Conservation (phyloP, 1,140 invertebrate genomes). For the Odontomachus brunneus region DNA sequence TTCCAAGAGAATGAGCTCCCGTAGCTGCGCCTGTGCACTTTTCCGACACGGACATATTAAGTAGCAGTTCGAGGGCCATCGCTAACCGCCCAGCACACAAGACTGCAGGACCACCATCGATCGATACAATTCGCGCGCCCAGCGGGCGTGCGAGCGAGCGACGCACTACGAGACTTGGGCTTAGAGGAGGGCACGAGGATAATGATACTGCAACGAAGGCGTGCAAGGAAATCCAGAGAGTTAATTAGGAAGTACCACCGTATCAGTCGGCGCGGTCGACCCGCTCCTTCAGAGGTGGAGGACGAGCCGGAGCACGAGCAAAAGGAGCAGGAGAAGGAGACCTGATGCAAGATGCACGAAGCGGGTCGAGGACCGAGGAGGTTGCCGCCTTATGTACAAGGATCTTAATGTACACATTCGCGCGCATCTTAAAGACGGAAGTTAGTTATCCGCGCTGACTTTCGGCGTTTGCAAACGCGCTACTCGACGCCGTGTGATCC, state of each 20-base stretch:
- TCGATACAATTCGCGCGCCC: constrained; percentile 37
- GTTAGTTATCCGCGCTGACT: constrained; percentile 66
- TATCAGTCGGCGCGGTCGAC: constrained; percentile 67
- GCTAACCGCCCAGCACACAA: not conserved
- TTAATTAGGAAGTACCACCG: constrained; percentile 73
- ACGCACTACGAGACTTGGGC: constrained; percentile 30
- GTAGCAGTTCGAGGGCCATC: not conserved
- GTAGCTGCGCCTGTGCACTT: not conserved
- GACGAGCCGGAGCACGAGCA: not conserved
- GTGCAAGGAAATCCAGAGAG: constrained; percentile 72
- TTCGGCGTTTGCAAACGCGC: constrained; percentile 59
- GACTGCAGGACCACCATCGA: constrained; percentile 15
- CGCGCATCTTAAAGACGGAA: constrained; percentile 72
- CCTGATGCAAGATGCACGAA: constrained; percentile 70
- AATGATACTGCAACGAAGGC: constrained; percentile 68
- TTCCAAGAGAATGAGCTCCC: no score
- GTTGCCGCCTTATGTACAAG: constrained; percentile 55
- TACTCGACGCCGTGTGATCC: constrained; percentile 58
- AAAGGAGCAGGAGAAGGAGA: constrained; percentile 4
- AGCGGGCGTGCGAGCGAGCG: constrained; percentile 14
- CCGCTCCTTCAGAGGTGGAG: not conserved
- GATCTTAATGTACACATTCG: constrained; percentile 71
- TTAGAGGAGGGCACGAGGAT: constrained; percentile 38
- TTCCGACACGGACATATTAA: not conserved
- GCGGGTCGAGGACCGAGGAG: constrained; percentile 25